Conservation (phyloP, 2,113 vertebrate genomes). For the Uria aalge region DNA sequence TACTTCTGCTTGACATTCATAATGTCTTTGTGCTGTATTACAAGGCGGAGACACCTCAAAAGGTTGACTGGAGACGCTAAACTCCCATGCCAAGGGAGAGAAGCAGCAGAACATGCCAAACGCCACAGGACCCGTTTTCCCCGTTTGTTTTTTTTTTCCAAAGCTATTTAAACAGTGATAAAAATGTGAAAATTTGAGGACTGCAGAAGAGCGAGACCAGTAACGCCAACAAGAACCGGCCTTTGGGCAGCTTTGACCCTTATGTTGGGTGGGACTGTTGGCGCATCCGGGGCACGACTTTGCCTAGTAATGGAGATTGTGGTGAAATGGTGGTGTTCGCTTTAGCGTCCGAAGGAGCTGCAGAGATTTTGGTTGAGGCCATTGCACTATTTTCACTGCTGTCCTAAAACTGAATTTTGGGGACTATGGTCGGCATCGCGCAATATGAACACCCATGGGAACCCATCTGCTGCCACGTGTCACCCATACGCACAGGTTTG, state of each 20-base stretch:
- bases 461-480: not conserved
- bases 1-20: not conserved
- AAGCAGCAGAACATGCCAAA: not conserved
- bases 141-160: not conserved
- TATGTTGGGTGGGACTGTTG: not conserved
- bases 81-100: not conserved
- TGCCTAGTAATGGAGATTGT: not conserved
- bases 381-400: not conserved
- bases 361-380: not conserved
- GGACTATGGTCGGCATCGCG: not conserved
- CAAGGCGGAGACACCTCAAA: not conserved
- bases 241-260: not conserved
- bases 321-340: not conserved
- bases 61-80: not conserved
- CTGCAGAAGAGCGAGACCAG: not conserved
- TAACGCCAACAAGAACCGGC: not conserved
- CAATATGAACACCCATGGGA: not conserved
- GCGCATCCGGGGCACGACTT: not conserved
- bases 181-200: not conserved
- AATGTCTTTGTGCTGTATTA: not conserved
- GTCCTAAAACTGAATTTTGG: not conserved
- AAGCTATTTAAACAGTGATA: not conserved
- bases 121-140: not conserved
- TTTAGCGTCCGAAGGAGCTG: not conserved
- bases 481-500: accelerated